These are phyloP conservation scores for Camelus dromedarius DNA, from an alignment of 2,113 vertebrate species.

Conservation along the genomic window DNA sequence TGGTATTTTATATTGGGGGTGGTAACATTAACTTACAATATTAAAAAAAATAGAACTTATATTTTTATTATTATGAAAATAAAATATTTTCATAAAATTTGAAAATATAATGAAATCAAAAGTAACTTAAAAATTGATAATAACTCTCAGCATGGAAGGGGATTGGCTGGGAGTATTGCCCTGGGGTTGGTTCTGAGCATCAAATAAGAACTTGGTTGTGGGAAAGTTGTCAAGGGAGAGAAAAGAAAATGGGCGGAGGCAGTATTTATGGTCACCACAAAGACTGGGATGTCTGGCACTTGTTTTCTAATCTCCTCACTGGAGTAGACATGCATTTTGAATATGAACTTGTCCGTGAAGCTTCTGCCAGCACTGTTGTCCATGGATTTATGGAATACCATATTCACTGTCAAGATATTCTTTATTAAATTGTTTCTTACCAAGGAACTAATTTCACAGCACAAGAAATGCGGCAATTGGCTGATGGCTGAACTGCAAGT, in stretches of 20 bases:
- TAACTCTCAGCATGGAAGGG: background rate
- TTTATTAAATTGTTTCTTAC: background rate
- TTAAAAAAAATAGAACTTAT: background rate
- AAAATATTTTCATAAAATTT: conserved; percentile 40
- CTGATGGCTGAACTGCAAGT: background rate
- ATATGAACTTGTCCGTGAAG: background rate
- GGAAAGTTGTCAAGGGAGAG: background rate
- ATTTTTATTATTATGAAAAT: background rate
- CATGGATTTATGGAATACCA: background rate
- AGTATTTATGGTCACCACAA: background rate
- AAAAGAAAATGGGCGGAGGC: background rate
- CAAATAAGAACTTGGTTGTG: background rate
- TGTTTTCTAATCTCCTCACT: background rate
- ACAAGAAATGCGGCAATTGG: background rate
- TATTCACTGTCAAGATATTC: background rate
- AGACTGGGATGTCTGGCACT: background rate
- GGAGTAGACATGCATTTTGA: background rate
- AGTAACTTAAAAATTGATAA: background rate
- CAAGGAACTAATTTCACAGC: background rate
- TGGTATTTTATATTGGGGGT: background rate
- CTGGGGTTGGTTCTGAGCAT: background rate
- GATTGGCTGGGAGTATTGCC: background rate
- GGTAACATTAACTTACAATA: background rate
- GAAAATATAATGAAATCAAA: conserved; percentile 1
- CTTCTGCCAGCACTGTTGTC: background rate